Evolutionary conservation across 2,113 vertebrate species (phyloP).

Genomic region (Cyanoramphus novaezelandiae): DNA sequence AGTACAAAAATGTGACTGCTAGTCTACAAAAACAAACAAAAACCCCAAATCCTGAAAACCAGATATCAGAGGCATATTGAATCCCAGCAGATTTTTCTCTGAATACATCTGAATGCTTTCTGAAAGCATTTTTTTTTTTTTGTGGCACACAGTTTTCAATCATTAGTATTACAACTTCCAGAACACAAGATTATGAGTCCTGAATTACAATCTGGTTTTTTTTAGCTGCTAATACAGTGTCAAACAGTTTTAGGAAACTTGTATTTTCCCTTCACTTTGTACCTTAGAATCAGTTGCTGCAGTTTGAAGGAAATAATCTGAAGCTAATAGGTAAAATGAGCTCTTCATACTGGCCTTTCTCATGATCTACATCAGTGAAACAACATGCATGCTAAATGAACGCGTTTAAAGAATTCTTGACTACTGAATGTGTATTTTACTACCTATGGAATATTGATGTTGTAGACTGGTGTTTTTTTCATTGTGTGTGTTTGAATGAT

Average conservation of each 20-base stretch:
- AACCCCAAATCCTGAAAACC: background rate
- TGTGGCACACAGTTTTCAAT: background rate
- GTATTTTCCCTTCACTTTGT: background rate
- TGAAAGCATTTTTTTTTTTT: conserved; percentile 28
- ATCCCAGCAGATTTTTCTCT: background rate
- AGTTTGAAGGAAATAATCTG: background rate
- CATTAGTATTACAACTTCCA: background rate
- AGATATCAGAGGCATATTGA: background rate
- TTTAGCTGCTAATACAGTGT: background rate
- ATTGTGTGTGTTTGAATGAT: background rate
- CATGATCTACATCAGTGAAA: background rate
- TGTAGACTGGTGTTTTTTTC: background rate
- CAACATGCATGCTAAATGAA: background rate
- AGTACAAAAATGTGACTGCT: background rate
- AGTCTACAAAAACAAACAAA: background rate
- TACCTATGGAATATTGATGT: background rate
- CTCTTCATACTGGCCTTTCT: background rate
- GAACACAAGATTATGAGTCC: background rate
- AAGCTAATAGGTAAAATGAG: background rate
- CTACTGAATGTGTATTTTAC: background rate
- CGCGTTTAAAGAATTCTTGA: background rate
- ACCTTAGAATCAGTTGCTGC: background rate
- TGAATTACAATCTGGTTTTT: background rate
- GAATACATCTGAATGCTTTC: background rate
- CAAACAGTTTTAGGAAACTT: background rate